Percentiles rank a stretch among this genome's conserved stretches.
Evolutionary conservation across 64 coral and sea anemone species (phyloP).

Genomic region (Anthopleura sola): DNA sequence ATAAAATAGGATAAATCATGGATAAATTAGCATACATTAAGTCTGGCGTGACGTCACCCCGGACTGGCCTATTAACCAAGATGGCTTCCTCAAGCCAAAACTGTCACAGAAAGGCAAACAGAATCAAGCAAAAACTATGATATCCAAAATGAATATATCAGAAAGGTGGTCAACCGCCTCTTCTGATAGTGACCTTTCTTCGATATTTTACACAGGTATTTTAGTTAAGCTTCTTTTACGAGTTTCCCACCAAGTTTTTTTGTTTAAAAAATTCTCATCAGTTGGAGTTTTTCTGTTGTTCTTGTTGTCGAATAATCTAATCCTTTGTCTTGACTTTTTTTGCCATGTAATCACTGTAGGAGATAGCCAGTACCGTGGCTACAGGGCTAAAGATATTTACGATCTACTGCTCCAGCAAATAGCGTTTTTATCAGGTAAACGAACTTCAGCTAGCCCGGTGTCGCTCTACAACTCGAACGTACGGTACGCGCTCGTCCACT

Average conservation of each 20-base stretch:
- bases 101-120: conserved; percentile 95
- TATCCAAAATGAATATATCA: conserved; percentile 79
- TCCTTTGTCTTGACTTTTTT: conserved; percentile 22
- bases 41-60: conserved; percentile 79
- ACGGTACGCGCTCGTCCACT: neutral
- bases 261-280: conserved; percentile 26
- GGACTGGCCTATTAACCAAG: conserved; percentile 45
- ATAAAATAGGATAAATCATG: neutral
- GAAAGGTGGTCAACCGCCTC: conserved; percentile 99
- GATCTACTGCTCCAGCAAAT: conserved; percentile 79
- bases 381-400: conserved; percentile 86
- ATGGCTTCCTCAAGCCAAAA: conserved; percentile 93
- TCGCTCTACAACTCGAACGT: neutral
- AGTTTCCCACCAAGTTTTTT: conserved; percentile 22
- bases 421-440: conserved; percentile 89
- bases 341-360: conserved; percentile 47
- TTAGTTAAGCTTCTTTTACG: neutral
- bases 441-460: neutral
- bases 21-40: conserved; percentile 84
- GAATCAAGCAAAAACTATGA: conserved; percentile 84
- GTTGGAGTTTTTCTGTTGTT: conserved; percentile 11
- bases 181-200: conserved; percentile 97
- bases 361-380: conserved; percentile 67
- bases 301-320: conserved; percentile 1
- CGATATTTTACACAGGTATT: conserved; percentile 81